Percentiles rank a stretch among this genome's conserved stretches.
These are phyloP conservation scores for Eueremaeus valkanovi DNA, from an alignment of 2,888 invertebrate species.

Conservation along the genomic window DNA sequence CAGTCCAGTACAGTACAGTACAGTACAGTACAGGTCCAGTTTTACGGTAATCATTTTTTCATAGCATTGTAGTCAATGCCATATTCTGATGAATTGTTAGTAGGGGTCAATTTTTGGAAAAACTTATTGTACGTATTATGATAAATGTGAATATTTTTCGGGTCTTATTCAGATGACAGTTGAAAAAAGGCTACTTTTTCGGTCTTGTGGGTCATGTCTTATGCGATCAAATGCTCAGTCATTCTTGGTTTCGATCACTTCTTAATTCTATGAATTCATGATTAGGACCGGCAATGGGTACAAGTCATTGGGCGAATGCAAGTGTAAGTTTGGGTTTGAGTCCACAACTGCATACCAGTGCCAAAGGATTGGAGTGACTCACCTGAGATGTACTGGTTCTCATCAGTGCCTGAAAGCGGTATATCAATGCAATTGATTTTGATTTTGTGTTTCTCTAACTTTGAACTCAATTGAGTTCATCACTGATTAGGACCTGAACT, in stretches of 20 bases:
- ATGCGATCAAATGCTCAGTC: no score
- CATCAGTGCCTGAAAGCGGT: not conserved
- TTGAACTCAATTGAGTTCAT: not conserved
- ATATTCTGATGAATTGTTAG: no score
- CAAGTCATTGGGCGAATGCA: constrained; percentile 28
- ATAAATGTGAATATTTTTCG: no score
- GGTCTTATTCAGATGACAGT: no score
- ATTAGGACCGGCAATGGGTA: not conserved
- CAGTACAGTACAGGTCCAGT: no score
- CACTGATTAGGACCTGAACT: constrained; percentile 19
- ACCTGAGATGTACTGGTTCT: not conserved
- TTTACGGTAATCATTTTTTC: no score
- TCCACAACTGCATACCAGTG: not conserved
- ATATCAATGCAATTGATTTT: not conserved
- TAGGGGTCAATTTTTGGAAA: no score
- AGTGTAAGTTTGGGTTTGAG: constrained; percentile 10
- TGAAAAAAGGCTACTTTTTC: no score
- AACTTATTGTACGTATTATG: no score
- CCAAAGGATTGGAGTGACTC: not conserved
- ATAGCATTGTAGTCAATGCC: no score
- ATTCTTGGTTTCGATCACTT: not conserved
- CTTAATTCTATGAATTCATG: not conserved
- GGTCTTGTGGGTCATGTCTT: no score
- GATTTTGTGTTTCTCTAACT: not conserved
- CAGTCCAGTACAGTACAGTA: no score